phyloP scores from a whole-genome alignment of 2,797 vertebrate genomes.

The Prunella strophiata region DNA sequence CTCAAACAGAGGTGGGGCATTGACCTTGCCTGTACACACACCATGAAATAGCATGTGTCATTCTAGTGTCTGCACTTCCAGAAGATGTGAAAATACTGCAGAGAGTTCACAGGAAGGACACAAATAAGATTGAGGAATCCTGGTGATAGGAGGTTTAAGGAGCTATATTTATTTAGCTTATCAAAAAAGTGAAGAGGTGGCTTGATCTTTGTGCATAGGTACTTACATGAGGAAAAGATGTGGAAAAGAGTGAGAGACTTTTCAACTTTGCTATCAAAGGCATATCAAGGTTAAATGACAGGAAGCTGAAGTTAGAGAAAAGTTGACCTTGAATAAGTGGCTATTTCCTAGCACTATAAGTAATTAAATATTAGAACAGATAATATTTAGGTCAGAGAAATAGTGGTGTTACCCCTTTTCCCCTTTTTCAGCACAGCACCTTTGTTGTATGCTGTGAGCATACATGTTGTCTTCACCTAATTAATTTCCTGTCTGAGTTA shows the following conservation, averaged over 20 bases:
- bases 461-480: background rate
- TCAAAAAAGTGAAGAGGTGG: conserved; percentile 28
- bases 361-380: background rate
- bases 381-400: background rate
- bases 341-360: background rate
- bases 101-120: conserved; percentile 51
- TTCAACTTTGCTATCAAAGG: background rate
- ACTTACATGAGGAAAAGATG: conserved; percentile 32
- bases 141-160: background rate
- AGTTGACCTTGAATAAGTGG: background rate
- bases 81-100: conserved; percentile 2
- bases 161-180: conserved; percentile 54
- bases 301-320: conserved; percentile 44
- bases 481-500: background rate
- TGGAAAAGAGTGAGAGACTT: conserved; percentile 14
- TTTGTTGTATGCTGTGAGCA: background rate
- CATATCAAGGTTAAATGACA: background rate
- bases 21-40: conserved; percentile 3
- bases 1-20: conserved; percentile 12
- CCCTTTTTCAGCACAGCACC: background rate
- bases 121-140: background rate
- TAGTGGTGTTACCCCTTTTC: background rate
- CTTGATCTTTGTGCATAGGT: conserved; percentile 3
- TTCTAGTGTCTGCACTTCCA: background rate
- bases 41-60: background rate